Evolutionary conservation across 2,113 vertebrate genomes (phyloP), one percentile per base, ranked within the genome.

Genomic region (Corythoichthys haematopterus): DNA sequence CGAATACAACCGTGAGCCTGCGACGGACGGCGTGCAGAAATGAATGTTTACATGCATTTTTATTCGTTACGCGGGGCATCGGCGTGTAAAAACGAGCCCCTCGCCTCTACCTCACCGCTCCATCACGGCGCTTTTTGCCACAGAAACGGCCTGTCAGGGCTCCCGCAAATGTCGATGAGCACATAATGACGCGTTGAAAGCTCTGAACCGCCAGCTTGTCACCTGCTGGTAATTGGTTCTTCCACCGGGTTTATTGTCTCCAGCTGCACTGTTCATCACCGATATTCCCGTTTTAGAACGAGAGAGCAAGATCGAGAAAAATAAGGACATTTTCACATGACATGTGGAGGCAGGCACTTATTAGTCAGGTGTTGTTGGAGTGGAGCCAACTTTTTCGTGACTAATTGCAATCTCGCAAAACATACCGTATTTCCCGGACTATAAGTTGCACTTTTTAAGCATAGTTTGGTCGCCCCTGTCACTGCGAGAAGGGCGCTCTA

Each of bases 191-290:
- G 85, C 60, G 82, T 79, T 90, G 85, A 88, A 86, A 84, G 81
- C 82, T 77, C 84, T 50, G 78, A 85, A 87, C 85, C 87, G 70
- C 79, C 83, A 65, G 83, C 86, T 81, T 87, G 89, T 90, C 86
- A 88, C 87, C 85, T 87, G 80, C 81, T 88, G 85, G 86, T 89
- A 89, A 90, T 88, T 89, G 89, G 82, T 89, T 88, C 84, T 80
- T 84, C 84, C 80, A 85, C 83, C 83, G 20, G 83, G 83, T 90
- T 90, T 90, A 90, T 89, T 89, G 87, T 89, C 86, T 85, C 83
- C 87, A 87, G 82, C 85, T 88, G 86, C 84, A 83, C 72, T 63
- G 80, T 82, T 88, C 85, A 87, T 88, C 87, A 81, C 78, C 72
- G 82, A 86, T 86, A 83, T 86, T 85, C 83, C 77, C 58, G 70